Conservation (phyloP, 2,113 vertebrate genomes). For the Tupaia tana region DNA sequence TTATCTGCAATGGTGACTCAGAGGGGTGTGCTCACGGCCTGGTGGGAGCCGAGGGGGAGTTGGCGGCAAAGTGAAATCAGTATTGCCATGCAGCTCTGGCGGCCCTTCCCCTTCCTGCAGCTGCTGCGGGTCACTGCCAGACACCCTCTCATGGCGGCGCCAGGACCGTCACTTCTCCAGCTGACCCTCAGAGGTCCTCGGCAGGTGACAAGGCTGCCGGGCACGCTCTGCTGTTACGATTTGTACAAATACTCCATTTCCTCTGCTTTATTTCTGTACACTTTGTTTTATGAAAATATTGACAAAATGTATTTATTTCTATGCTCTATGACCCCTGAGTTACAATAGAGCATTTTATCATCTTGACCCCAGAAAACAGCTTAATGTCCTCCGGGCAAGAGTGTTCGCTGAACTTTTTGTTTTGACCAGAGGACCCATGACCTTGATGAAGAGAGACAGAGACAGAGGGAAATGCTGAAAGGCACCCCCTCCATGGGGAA, state of each 20-base stretch:
- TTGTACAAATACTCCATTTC: background rate
- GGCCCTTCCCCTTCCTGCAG: background rate
- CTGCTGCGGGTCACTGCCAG: background rate
- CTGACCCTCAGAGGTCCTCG: background rate
- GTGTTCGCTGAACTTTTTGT: background rate
- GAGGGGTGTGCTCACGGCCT: background rate
- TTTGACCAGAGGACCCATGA: no score
- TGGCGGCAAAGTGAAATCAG: background rate
- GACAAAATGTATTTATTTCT: background rate
- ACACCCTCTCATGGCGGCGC: accelerated
- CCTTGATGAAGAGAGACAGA: no score
- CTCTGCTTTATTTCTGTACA: background rate
- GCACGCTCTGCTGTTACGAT: background rate
- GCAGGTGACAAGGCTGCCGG: background rate
- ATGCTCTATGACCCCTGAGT: background rate
- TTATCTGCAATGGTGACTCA: background rate
- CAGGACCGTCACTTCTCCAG: accelerated
- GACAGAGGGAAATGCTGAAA: no score
- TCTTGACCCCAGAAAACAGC: background rate
- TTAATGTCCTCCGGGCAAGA: background rate
- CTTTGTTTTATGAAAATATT: background rate
- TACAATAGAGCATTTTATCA: background rate
- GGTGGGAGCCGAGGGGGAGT: no score
- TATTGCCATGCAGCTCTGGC: background rate
- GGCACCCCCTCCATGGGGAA: no score